Percentiles rank a stretch among this genome's conserved stretches.
Evolutionary conservation across 1,140 invertebrate genomes (phyloP).

Genomic region (Listronotus bonariensis): DNA sequence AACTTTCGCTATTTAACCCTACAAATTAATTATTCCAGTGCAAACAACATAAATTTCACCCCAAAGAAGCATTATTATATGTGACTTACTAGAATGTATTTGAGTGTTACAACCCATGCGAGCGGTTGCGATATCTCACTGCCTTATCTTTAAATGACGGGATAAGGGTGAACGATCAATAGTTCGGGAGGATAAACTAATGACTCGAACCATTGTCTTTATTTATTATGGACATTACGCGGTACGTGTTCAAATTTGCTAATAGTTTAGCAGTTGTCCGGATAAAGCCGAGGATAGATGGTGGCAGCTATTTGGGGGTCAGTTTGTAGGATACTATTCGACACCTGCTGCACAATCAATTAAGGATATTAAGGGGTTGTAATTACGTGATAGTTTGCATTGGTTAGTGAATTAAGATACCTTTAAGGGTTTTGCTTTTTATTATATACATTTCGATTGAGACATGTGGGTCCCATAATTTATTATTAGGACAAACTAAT

Average conservation of each 20-base stretch:
- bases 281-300: constrained; percentile 21
- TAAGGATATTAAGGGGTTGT: neutral
- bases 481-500: too few relatives aligned
- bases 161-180: constrained; percentile 33
- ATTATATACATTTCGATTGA: too few relatives aligned
- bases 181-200: constrained; percentile 29
- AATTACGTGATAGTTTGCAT: too few relatives aligned
- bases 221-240: constrained; percentile 38
- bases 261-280: constrained; percentile 32
- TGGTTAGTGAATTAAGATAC: too few relatives aligned
- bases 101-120: constrained; percentile 5
- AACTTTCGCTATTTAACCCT: too few relatives aligned
- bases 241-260: constrained; percentile 37
- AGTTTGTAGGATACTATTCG: neutral
- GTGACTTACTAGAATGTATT: too few relatives aligned
- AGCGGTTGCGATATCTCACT: constrained; percentile 20
- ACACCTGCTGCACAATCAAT: constrained; percentile 21
- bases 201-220: constrained; percentile 35
- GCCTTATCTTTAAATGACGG: constrained; percentile 25
- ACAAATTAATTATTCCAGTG: too few relatives aligned
- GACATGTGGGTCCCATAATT: too few relatives aligned
- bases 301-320: constrained; percentile 9
- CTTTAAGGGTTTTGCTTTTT: too few relatives aligned
- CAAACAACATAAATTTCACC: too few relatives aligned
- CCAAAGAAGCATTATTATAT: too few relatives aligned